Evolutionary conservation across 2,888 invertebrate genomes (phyloP).

Genomic region (Amphipoea oculea): DNA sequence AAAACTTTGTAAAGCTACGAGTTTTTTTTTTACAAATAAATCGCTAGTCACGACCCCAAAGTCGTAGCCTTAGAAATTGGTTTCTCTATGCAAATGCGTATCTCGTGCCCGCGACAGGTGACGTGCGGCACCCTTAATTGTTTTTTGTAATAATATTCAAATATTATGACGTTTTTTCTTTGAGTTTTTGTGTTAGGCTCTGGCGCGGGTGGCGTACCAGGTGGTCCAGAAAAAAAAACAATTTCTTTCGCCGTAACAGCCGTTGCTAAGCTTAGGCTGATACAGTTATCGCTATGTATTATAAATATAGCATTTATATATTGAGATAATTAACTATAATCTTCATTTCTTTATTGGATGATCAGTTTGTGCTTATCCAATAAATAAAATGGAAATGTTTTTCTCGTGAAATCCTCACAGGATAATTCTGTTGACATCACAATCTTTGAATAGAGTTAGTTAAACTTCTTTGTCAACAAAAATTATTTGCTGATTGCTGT

Average conservation of each 20-base stretch:
- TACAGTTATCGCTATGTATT: slow-evolving; percentile 50
- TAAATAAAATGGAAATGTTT: slow-evolving; percentile 28
- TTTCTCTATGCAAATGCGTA: slow-evolving; percentile 89
- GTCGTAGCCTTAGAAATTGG: slow-evolving; percentile 78
- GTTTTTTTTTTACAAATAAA: slow-evolving; percentile 30
- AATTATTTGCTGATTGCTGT: slow-evolving; percentile 9
- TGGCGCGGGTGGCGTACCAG: slow-evolving; percentile 89
- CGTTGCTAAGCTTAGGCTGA: slow-evolving; percentile 74
- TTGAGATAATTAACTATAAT: slow-evolving; percentile 2
- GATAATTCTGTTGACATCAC: slow-evolving; percentile 23
- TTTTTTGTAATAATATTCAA: slow-evolving; percentile 90
- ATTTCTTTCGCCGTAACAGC: slow-evolving; percentile 83
- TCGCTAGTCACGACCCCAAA: slow-evolving; percentile 67
- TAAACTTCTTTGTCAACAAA: slow-evolving; percentile 28
- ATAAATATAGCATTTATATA: slow-evolving; percentile 14
- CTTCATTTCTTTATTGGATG: background rate
- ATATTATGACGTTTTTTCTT: slow-evolving; percentile 88
- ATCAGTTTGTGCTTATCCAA: background rate
- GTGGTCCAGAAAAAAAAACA: slow-evolving; percentile 87
- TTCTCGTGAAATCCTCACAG: slow-evolving; percentile 7
- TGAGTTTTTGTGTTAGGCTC: slow-evolving; percentile 80
- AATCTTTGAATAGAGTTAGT: slow-evolving; percentile 25
- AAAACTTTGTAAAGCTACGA: background rate
- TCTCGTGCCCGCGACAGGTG: slow-evolving; percentile 90
- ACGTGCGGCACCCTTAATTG: slow-evolving; percentile 89